phyloP scores from a whole-genome alignment of 2,888 invertebrate genomes.

The Limnephilus lunatus region DNA sequence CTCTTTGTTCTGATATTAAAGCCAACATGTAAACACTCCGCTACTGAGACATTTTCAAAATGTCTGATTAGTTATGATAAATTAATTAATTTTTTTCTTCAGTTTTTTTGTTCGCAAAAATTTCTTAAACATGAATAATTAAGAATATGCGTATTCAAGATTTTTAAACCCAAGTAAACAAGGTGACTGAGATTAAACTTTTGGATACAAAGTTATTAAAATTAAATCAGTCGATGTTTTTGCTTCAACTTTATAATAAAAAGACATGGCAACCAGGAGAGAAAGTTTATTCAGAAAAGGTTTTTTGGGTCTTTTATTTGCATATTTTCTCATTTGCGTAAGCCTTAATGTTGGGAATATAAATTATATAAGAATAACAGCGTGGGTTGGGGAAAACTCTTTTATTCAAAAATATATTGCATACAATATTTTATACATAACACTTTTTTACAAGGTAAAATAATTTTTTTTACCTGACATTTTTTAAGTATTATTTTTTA shows the following conservation, averaged over 20 bases:
- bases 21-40: neutral
- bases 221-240: slow-evolving; percentile 40
- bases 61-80: neutral
- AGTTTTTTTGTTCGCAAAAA: neutral
- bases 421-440: neutral
- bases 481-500: no score
- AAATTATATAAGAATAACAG: slow-evolving; percentile 23
- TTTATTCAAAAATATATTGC: slow-evolving; percentile 23
- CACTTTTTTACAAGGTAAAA: neutral
- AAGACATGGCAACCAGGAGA: neutral
- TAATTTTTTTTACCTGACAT: no score
- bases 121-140: neutral
- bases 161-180: neutral
- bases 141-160: neutral
- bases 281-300: slow-evolving; percentile 35
- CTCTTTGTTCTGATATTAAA: neutral
- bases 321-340: slow-evolving; percentile 21
- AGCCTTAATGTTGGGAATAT: neutral
- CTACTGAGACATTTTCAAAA: neutral
- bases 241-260: slow-evolving; percentile 14
- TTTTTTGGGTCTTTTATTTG: slow-evolving; percentile 6
- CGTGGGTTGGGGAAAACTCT: neutral
- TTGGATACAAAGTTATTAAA: slow-evolving; percentile 39
- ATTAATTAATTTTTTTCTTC: neutral
- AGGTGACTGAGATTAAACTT: slow-evolving; percentile 22